A percentile compares a stretch with the other conserved stretches of the same genome.
Conservation (phyloP, 2,797 vertebrate genomes). For the Acropternis orthonyx region DNA sequence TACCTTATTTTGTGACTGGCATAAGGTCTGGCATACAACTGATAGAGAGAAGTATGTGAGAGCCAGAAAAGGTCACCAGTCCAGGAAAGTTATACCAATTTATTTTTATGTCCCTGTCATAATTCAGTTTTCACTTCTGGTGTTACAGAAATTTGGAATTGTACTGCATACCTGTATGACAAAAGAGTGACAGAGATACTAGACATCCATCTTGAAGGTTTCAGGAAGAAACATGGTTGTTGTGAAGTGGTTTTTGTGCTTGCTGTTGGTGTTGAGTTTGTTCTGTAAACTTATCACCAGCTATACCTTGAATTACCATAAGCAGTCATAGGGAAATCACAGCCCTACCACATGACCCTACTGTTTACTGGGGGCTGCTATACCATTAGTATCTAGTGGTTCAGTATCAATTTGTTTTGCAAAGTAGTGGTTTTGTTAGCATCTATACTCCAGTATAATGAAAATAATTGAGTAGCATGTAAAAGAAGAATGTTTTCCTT, state of each 20-base stretch:
- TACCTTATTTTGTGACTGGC: not conserved
- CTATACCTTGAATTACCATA: not conserved
- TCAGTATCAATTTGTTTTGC: not conserved
- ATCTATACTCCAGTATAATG: not conserved
- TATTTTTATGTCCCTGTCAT: not conserved
- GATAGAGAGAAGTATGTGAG: not conserved
- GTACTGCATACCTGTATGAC: not conserved
- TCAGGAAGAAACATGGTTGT: not conserved
- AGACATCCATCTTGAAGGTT: not conserved
- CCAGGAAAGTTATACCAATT: not conserved
- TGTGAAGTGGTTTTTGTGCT: not conserved
- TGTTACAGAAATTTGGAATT: not conserved
- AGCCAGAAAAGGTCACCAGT: not conserved
- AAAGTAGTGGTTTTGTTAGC: not conserved
- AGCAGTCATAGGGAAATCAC: not conserved
- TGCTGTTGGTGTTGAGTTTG: not conserved
- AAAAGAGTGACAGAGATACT: not conserved
- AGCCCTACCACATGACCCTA: not conserved
- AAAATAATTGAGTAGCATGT: not conserved
- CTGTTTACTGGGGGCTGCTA: not conserved
- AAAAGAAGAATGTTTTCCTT: not conserved
- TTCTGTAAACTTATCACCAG: not conserved
- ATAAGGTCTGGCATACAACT: not conserved
- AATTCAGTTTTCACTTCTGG: not conserved
- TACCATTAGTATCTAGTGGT: not conserved